A percentile compares a stretch with the other conserved stretches of the same genome.
phyloP scores from a whole-genome alignment of 2,113 vertebrate genomes.

The Shinisaurus crocodilurus region DNA sequence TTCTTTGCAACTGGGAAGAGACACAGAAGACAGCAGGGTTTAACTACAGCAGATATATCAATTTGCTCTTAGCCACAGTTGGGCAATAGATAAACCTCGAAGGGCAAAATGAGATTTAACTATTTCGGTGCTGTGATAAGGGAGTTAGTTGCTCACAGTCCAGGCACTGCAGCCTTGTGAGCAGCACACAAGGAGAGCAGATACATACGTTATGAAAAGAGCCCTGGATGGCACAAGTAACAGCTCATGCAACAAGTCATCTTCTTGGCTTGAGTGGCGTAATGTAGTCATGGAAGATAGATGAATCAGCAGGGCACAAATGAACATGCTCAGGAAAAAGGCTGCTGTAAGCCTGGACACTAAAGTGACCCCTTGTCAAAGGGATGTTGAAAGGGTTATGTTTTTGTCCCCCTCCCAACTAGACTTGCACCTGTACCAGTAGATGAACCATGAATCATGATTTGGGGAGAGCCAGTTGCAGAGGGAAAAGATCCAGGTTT shows the following conservation, averaged over 20 bases:
- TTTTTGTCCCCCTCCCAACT: background rate
- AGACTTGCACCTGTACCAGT: background rate
- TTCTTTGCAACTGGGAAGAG: constrained; percentile 28
- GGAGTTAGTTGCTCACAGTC: background rate
- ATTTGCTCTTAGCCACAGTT: constrained; percentile 20
- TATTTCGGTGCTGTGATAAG: background rate
- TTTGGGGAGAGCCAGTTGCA: background rate
- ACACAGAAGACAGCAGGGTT: constrained; percentile 16
- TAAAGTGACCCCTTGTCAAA: background rate
- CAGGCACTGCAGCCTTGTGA: background rate
- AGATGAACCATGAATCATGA: background rate
- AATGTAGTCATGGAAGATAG: background rate
- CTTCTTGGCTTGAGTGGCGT: background rate
- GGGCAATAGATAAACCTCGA: constrained; percentile 35
- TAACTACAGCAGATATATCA: constrained; percentile 31
- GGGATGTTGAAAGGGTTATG: background rate
- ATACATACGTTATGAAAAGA: background rate
- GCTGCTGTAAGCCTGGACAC: background rate
- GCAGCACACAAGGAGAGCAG: background rate
- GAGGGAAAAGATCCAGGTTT: background rate
- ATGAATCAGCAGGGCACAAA: background rate
- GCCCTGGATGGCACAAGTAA: background rate
- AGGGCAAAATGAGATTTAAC: constrained; percentile 28
- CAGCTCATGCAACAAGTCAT: background rate
- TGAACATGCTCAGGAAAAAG: background rate